Percentiles rank a stretch among this genome's conserved stretches.
Conservation (phyloP, 23 tunicate species). For the Styela plicata region DNA sequence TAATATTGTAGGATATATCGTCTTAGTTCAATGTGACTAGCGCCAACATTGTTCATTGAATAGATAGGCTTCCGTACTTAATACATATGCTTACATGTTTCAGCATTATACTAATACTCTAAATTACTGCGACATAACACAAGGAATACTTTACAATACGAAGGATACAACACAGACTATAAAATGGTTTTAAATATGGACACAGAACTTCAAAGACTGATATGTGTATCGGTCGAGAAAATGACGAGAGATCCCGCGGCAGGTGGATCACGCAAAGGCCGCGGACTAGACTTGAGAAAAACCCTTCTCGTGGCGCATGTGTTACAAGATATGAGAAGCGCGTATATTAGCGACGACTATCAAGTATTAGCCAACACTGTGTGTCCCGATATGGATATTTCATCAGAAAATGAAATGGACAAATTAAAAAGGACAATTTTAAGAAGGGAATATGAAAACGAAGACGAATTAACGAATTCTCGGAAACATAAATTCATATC, state of each 20-base stretch:
- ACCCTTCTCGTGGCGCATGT: conserved; percentile 94
- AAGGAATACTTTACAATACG: not conserved
- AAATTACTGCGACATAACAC: not conserved
- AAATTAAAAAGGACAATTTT: conserved; percentile 8
- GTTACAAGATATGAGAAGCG: conserved; percentile 74
- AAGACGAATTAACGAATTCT: conserved; percentile 25
- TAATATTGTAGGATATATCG: conserved; percentile 1
- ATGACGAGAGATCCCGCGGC: conserved; percentile 70
- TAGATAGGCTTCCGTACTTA: no score
- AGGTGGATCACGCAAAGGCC: conserved; percentile 54
- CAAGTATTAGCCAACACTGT: conserved; percentile 63
- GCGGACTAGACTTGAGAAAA: conserved; percentile 81
- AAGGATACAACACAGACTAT: not conserved
- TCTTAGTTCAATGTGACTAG: no score
- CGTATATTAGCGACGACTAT: conserved; percentile 68
- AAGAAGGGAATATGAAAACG: conserved; percentile 15
- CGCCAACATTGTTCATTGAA: no score
- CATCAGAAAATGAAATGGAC: conserved; percentile 2
- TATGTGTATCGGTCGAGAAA: conserved; percentile 77
- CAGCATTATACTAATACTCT: not conserved
- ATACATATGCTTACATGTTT: no score
- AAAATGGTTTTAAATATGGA: conserved; percentile 85
- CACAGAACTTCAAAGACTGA: conserved; percentile 71
- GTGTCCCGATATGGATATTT: conserved; percentile 17
- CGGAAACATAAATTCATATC: conserved; percentile 15